These are phyloP conservation scores for Strongylocentrotus purpuratus DNA, from an alignment of 35 echinoderm and acorn worm species.

Conservation along the genomic window DNA sequence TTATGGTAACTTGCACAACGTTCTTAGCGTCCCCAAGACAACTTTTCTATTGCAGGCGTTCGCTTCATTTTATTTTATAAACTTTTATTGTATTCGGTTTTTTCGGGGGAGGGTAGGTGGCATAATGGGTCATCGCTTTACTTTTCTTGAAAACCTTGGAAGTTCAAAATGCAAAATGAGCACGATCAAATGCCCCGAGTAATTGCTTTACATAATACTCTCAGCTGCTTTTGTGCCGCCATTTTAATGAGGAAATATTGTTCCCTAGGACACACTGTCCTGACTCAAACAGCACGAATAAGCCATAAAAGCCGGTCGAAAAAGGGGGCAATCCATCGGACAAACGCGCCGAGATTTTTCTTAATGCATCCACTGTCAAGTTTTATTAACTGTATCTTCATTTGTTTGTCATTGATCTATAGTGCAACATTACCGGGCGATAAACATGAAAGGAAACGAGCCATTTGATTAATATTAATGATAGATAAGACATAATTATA, in stretches of 20 bases:
- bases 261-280: not conserved
- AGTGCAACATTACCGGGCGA: not conserved
- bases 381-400: not conserved
- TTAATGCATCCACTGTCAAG: not conserved
- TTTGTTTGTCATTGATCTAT: not conserved
- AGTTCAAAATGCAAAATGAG: not conserved
- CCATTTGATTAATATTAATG: not conserved
- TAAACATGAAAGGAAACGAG: not conserved
- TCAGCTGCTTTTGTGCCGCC: not conserved
- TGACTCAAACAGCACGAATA: not conserved
- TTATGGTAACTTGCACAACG: no score
- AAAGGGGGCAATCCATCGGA: not conserved
- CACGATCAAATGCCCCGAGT: not conserved
- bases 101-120: no score
- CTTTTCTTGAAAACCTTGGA: not conserved
- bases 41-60: no score
- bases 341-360: not conserved
- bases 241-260: not conserved
- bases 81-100: no score
- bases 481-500: not conserved
- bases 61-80: no score
- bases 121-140: no score
- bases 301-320: not conserved
- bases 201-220: not conserved
- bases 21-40: no score